Evolutionary conservation across 2,113 vertebrate genomes (phyloP).

Genomic region (Patagioenas fasciata): DNA sequence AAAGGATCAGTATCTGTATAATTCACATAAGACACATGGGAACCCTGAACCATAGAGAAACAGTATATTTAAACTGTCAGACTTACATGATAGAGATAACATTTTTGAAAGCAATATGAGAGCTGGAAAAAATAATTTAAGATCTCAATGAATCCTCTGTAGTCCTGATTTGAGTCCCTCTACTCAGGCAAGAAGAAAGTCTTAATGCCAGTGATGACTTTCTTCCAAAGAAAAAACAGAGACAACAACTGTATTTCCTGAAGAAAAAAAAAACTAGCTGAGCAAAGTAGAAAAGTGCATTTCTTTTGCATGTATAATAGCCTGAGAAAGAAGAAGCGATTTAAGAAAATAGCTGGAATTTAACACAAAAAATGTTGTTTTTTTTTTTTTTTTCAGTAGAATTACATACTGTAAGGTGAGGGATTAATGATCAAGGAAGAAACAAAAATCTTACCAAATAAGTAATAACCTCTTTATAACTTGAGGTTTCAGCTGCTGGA

Average conservation of each 20-base stretch:
- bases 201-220: not conserved
- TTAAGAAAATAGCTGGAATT: not conserved
- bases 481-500: not conserved
- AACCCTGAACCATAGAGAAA: not conserved
- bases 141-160: not conserved
- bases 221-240: not conserved
- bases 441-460: not conserved
- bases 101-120: constrained; percentile 3
- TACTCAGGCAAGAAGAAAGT: not conserved
- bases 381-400: not conserved
- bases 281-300: not conserved
- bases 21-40: not conserved
- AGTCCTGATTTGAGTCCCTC: not conserved
- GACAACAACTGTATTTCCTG: not conserved
- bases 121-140: not conserved
- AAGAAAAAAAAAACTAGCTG: not conserved
- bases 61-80: not conserved
- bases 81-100: not conserved
- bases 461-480: not conserved
- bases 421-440: not conserved
- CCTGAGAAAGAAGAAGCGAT: not conserved
- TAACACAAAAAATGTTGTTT: not conserved
- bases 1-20: not conserved
- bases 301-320: not conserved
- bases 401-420: not conserved